Conservation (phyloP, 2,113 vertebrate species). For the Pantherophis guttatus region DNA sequence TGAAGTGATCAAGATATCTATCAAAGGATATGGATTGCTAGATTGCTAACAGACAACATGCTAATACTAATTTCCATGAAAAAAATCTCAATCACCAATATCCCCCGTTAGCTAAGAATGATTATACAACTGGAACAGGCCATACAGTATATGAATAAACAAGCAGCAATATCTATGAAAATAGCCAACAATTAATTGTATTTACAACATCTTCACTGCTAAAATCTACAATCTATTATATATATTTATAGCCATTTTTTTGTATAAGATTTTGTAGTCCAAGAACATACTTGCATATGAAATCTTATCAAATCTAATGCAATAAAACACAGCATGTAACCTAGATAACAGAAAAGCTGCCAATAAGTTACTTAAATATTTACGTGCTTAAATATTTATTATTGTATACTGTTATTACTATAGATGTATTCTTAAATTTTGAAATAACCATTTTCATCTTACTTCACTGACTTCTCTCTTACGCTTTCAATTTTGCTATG, state of each 20-base stretch:
- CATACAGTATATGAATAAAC: not conserved
- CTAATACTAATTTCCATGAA: not conserved
- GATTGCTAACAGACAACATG: not conserved
- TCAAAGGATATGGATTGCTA: not conserved
- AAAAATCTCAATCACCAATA: not conserved
- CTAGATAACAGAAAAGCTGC: not conserved
- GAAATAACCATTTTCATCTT: not conserved
- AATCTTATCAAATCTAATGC: constrained; percentile 7
- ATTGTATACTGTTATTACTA: not conserved
- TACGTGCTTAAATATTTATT: not conserved
- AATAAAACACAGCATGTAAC: not conserved
- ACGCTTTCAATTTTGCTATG: not conserved
- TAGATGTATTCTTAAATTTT: not conserved
- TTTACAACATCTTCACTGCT: not conserved
- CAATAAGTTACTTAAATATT: constrained; percentile 17
- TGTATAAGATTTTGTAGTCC: not conserved
- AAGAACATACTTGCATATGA: not conserved
- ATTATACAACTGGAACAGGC: not conserved
- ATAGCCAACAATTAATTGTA: not conserved
- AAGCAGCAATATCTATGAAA: not conserved
- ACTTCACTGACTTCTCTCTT: not conserved
- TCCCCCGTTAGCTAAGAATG: not conserved
- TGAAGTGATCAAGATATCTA: not conserved
- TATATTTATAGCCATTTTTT: not conserved
- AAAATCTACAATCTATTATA: not conserved